phyloP scores from a whole-genome alignment of 2,797 vertebrate species.

The Atherinosoma microstoma region DNA sequence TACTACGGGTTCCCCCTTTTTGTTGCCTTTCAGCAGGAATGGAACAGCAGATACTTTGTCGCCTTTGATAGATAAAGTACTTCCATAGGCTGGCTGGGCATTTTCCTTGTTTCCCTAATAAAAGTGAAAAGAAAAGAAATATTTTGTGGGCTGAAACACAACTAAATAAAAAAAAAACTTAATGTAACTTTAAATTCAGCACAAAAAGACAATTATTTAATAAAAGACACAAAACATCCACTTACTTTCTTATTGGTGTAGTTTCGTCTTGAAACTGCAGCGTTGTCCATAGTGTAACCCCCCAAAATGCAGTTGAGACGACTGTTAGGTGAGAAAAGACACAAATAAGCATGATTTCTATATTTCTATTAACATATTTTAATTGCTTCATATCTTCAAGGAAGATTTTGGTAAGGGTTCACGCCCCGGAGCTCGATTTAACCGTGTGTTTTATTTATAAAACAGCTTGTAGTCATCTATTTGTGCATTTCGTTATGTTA shows the following conservation, averaged over 20 bases:
- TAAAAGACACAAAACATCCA: not conserved
- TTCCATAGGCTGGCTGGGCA: slow-evolving; percentile 61
- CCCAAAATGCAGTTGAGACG: not conserved
- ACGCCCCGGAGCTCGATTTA: too few species aligned
- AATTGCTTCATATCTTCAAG: too few species aligned
- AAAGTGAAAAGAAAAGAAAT: slow-evolving; percentile 1
- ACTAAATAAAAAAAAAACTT: not conserved
- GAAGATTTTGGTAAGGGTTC: too few species aligned
- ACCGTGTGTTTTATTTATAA: not conserved
- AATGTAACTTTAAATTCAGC: not conserved
- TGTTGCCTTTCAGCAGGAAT: slow-evolving; percentile 58
- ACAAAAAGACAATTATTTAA: not conserved
- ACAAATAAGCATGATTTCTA: not conserved
- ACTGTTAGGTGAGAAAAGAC: slow-evolving; percentile 11
- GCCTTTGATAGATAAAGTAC: slow-evolving; percentile 49
- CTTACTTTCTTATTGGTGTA: slow-evolving; percentile 58
- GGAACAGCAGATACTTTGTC: slow-evolving; percentile 47
- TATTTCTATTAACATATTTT: too few species aligned
- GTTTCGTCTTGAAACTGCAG: slow-evolving; percentile 40
- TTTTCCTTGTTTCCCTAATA: slow-evolving; percentile 85
- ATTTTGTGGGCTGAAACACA: not conserved
- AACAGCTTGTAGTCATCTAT: not conserved
- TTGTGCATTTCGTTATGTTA: not conserved
- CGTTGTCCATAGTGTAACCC: slow-evolving; percentile 63
- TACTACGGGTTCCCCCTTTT: slow-evolving; percentile 32